These are phyloP conservation scores for Aphyosemion australe DNA, from an alignment of 2,113 vertebrate genomes.

Conservation along the genomic window DNA sequence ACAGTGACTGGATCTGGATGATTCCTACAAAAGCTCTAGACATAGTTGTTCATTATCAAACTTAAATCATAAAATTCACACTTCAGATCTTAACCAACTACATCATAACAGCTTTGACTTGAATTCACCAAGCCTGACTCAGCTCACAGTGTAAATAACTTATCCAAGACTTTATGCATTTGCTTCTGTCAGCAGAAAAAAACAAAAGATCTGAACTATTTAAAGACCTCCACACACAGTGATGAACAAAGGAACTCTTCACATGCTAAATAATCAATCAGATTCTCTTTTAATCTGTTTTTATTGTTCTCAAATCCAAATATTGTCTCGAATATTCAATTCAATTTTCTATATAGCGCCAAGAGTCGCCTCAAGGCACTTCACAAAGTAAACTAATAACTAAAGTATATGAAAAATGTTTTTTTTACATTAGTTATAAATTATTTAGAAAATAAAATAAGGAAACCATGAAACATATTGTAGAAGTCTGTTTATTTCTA, in stretches of 20 bases:
- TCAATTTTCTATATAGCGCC: no score
- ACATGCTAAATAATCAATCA: not conserved
- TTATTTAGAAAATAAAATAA: no score
- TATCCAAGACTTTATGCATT: no score
- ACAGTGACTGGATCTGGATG: not conserved
- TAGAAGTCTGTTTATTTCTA: no score
- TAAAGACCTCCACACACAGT: not conserved
- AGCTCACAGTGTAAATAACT: not conserved
- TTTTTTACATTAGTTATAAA: no score
- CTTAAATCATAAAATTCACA: not conserved
- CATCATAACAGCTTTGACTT: not conserved
- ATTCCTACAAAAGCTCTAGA: not conserved
- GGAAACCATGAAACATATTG: no score
- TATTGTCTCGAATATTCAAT: rapidly evolving
- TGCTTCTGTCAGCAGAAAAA: no score
- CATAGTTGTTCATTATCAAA: not conserved
- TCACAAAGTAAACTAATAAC: no score
- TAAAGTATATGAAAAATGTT: no score
- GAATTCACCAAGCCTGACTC: not conserved
- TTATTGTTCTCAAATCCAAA: not conserved
- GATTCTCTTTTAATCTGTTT: rapidly evolving
- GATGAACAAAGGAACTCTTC: not conserved
- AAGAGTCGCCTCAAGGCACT: no score
- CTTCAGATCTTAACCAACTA: not conserved
- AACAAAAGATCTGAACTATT: no score